Evolutionary conservation across 2,888 invertebrate genomes (phyloP).

Genomic region (Epinotia demarniana): DNA sequence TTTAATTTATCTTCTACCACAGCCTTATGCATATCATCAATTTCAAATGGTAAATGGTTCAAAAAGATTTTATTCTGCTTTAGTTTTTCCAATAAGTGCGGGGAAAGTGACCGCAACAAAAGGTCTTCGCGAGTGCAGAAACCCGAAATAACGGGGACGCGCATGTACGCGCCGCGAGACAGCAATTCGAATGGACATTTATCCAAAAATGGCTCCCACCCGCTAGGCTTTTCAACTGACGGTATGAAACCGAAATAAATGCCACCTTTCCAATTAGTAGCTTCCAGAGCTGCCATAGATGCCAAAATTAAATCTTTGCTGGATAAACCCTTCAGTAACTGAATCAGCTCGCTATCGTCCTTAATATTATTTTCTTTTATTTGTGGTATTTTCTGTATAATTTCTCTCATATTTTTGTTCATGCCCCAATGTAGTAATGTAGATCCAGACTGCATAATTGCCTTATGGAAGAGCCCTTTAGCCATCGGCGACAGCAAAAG

Average conservation of each 20-base stretch:
- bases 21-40: slow-evolving; percentile 49
- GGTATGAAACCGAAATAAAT: slow-evolving; percentile 80
- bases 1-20: slow-evolving; percentile 64
- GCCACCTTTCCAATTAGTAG: slow-evolving; percentile 62
- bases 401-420: slow-evolving; percentile 61
- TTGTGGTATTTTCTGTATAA: slow-evolving; percentile 65
- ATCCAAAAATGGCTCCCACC: slow-evolving; percentile 76
- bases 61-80: slow-evolving; percentile 42
- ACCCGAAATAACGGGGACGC: slow-evolving; percentile 80
- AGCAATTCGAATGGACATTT: slow-evolving; percentile 71
- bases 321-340: slow-evolving; percentile 65
- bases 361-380: slow-evolving; percentile 57
- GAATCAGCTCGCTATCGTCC: slow-evolving; percentile 61
- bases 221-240: slow-evolving; percentile 70
- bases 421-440: slow-evolving; percentile 79
- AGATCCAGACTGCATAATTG: slow-evolving; percentile 83
- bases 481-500: slow-evolving; percentile 73
- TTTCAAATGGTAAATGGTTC: slow-evolving; percentile 36
- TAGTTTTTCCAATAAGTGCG: slow-evolving; percentile 45
- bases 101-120: slow-evolving; percentile 57
- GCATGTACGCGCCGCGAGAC: slow-evolving; percentile 70
- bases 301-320: slow-evolving; percentile 64
- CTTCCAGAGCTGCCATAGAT: slow-evolving; percentile 59
- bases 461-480: slow-evolving; percentile 81
- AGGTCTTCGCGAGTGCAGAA: slow-evolving; percentile 79